Evolutionary conservation across 1,140 invertebrate species (phyloP).

Genomic region (Macrotrachela quadricornifera): DNA sequence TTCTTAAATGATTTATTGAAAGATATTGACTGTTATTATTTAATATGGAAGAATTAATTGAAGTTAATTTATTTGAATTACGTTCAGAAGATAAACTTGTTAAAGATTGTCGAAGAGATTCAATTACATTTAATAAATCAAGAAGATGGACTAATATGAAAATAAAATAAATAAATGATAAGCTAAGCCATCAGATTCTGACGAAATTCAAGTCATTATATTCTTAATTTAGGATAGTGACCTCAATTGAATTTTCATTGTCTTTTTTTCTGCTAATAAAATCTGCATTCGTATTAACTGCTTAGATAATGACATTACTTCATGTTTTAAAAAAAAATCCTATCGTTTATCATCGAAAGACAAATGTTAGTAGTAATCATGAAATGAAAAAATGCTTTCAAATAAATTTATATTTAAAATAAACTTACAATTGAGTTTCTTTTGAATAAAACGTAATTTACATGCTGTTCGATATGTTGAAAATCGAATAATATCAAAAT

Average conservation of each 20-base stretch:
- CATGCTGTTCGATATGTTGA: conserved; percentile 87
- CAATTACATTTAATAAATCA: conserved; percentile 98
- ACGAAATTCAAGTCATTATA: no score
- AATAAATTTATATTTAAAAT: conserved; percentile 29
- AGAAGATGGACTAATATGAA: conserved; percentile 64
- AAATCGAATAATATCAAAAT: conserved; percentile 83
- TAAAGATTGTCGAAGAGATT: conserved; percentile 63
- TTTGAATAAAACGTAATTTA: conserved; percentile 86
- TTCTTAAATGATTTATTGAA: conserved; percentile 46
- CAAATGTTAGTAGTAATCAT: no score
- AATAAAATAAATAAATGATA: conserved; percentile 11
- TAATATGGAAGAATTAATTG: conserved; percentile 74
- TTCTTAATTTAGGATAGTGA: no score
- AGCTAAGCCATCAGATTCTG: no score
- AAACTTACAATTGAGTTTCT: conserved; percentile 55
- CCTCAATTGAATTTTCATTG: no score
- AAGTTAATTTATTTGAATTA: conserved; percentile 32
- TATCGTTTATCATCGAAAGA: no score
- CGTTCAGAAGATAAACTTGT: no score
- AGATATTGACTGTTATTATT: conserved; percentile 63
- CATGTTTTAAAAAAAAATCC: no score
- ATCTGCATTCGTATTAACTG: no score
- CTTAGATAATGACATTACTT: no score
- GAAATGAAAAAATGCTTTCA: no score
- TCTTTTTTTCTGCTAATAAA: no score